phyloP scores from a whole-genome alignment of 2,797 vertebrate genomes.

The Pteronotus mesoamericanus region DNA sequence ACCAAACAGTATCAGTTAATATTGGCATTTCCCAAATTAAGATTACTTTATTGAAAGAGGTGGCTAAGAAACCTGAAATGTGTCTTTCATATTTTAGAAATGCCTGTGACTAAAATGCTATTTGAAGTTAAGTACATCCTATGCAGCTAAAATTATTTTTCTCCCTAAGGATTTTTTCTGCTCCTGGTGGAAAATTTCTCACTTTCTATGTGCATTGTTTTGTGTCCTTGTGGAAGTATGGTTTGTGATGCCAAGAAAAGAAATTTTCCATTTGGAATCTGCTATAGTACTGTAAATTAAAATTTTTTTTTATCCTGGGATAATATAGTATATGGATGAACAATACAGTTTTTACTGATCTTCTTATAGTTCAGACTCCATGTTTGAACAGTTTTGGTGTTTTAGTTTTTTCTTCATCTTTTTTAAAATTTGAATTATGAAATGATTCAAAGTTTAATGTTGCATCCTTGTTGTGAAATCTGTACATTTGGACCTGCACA shows the following conservation, averaged over 20 bases:
- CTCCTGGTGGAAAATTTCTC: slow-evolving; percentile 74
- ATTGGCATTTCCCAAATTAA: slow-evolving; percentile 28
- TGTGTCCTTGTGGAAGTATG: slow-evolving; percentile 64
- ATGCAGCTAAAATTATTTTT: slow-evolving; percentile 41
- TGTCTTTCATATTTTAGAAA: slow-evolving; percentile 46
- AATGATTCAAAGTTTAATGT: slow-evolving; percentile 52
- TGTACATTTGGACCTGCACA: slow-evolving; percentile 48
- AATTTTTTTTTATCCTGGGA: slow-evolving; percentile 72
- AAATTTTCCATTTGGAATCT: slow-evolving; percentile 74
- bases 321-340: slow-evolving; percentile 71
- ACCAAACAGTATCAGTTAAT: background rate
- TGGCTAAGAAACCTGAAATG: background rate
- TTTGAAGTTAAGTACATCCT: slow-evolving; percentile 20
- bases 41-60: background rate
- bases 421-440: slow-evolving; percentile 48
- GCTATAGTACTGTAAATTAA: background rate
- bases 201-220: slow-evolving; percentile 57
- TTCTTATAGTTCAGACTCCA: slow-evolving; percentile 76
- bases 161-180: slow-evolving; percentile 39
- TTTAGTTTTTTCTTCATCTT: slow-evolving; percentile 47
- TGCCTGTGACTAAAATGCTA: background rate
- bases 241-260: slow-evolving; percentile 61
- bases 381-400: slow-evolving; percentile 75
- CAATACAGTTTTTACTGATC: slow-evolving; percentile 52
- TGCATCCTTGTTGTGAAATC: slow-evolving; percentile 56